Percentiles rank a stretch among this genome's conserved stretches.
phyloP scores from a whole-genome alignment of 1,140 invertebrate genomes.

The Papilio machaon region DNA sequence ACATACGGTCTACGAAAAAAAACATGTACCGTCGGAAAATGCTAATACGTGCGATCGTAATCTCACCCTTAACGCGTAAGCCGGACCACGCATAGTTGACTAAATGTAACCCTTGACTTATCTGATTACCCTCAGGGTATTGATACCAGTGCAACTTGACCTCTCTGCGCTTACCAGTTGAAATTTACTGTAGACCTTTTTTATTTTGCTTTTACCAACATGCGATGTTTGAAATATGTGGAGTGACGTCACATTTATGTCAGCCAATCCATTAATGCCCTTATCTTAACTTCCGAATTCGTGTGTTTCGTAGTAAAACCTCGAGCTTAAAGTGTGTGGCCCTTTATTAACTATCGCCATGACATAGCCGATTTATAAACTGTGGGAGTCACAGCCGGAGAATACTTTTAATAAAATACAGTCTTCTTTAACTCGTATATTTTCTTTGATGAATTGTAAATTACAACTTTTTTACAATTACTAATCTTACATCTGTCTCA shows the following conservation, averaged over 20 bases:
- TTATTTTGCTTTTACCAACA: conserved; percentile 54
- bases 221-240: conserved; percentile 79
- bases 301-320: conserved; percentile 62
- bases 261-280: conserved; percentile 80
- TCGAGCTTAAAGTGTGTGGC: conserved; percentile 53
- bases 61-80: conserved; percentile 70
- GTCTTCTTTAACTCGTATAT: too few species aligned
- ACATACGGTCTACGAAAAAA: conserved; percentile 53
- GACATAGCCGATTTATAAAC: conserved; percentile 46
- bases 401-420: too few species aligned
- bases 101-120: conserved; percentile 76
- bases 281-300: conserved; percentile 80
- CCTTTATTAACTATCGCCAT: conserved; percentile 66
- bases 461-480: too few species aligned
- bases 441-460: too few species aligned
- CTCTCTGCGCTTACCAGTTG: conserved; percentile 34
- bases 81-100: conserved; percentile 70
- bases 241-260: conserved; percentile 80
- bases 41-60: conserved; percentile 73
- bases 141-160: conserved; percentile 47
- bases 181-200: conserved; percentile 40
- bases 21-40: conserved; percentile 66
- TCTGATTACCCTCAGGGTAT: conserved; percentile 69
- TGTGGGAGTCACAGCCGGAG: too few species aligned
- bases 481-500: too few species aligned